A percentile compares a stretch with the other conserved stretches of the same genome.
Conservation (phyloP, 2,888 invertebrate genomes). For the Encarsia formosa region DNA sequence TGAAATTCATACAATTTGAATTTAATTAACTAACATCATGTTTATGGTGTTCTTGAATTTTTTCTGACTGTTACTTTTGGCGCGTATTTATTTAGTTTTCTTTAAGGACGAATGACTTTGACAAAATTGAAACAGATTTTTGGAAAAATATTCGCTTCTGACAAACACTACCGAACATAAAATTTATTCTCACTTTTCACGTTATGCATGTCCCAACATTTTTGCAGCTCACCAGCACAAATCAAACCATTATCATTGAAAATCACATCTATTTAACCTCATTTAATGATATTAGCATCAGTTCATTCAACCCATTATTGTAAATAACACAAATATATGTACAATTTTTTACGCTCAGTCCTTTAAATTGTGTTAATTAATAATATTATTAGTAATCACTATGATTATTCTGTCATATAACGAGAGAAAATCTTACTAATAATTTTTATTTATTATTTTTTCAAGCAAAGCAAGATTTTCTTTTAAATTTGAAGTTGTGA, state of each 20-base stretch:
- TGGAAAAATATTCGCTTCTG: neutral
- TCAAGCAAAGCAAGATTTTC: neutral
- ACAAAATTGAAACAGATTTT: too few species aligned
- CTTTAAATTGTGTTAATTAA: too few species aligned
- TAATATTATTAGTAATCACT: constrained; percentile 17
- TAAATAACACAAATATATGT: constrained; percentile 23
- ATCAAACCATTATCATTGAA: constrained; percentile 27
- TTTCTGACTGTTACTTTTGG: too few species aligned
- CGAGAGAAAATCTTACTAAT: constrained; percentile 16
- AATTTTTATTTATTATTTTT: constrained; percentile 9
- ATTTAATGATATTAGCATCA: constrained; percentile 19
- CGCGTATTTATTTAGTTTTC: too few species aligned
- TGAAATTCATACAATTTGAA: too few species aligned
- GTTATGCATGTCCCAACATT: constrained; percentile 29
- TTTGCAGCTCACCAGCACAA: constrained; percentile 24
- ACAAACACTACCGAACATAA: constrained; percentile 7
- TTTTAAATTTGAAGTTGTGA: neutral
- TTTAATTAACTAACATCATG: too few species aligned
- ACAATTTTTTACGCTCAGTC: constrained; percentile 5
- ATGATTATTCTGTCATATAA: constrained; percentile 7
- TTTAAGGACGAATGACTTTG: too few species aligned
- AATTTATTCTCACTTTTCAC: constrained; percentile 18
- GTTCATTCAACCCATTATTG: constrained; percentile 14
- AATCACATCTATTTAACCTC: constrained; percentile 16
- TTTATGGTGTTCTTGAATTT: too few species aligned